These are phyloP conservation scores for Drosophila trichaetosa DNA, from an alignment of 2,888 invertebrate species.

Conservation along the genomic window DNA sequence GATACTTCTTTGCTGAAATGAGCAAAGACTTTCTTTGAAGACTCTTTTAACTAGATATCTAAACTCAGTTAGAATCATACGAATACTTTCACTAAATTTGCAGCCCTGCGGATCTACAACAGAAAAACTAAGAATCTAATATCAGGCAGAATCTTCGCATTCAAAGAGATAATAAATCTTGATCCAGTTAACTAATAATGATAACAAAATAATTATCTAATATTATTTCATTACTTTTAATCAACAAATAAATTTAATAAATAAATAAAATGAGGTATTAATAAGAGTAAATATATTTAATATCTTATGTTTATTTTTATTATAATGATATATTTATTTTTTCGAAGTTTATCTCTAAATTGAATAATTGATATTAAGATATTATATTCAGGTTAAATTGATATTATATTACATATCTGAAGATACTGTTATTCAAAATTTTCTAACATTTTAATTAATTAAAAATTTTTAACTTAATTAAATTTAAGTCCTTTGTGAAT, in stretches of 20 bases:
- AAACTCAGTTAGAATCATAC: neutral
- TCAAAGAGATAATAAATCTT: neutral
- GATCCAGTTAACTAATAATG: neutral
- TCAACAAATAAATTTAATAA: neutral
- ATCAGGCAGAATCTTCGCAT: neutral
- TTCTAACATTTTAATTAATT: neutral
- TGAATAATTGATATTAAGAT: neutral
- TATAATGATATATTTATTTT: neutral
- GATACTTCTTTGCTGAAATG: neutral
- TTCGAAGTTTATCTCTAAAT: neutral
- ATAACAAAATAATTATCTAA: neutral
- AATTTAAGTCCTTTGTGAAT: rapidly evolving
- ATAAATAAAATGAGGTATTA: neutral
- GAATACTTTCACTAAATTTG: neutral
- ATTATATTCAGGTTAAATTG: neutral
- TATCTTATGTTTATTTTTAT: rapidly evolving
- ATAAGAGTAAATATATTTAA: neutral
- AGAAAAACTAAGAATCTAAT: no score
- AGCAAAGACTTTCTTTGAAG: neutral
- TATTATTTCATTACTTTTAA: neutral
- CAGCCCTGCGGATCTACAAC: no score
- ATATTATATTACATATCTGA: neutral
- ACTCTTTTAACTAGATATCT: rapidly evolving
- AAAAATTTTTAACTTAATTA: neutral
- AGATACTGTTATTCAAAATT: neutral